phyloP scores from a whole-genome alignment of 1,140 invertebrate genomes.

The Pomacea maculata region DNA sequence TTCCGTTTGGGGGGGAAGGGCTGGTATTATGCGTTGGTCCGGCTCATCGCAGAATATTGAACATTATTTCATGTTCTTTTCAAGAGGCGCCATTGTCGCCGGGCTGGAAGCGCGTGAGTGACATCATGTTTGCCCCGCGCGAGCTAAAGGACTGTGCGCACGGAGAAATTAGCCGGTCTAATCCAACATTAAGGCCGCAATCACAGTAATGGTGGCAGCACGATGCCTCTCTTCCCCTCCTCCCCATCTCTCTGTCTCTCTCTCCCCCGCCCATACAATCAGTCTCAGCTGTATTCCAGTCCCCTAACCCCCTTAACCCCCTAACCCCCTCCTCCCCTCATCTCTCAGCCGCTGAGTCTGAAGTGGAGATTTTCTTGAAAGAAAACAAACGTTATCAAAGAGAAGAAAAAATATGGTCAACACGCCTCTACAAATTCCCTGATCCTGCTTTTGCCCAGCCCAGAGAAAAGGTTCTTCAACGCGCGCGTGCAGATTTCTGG shows the following conservation, averaged over 20 bases:
- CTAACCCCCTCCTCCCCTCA: too few relatives aligned
- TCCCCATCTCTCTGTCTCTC: too few relatives aligned
- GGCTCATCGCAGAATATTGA: constrained; percentile 14
- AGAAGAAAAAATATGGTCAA: constrained; percentile 20
- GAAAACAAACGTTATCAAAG: constrained; percentile 25
- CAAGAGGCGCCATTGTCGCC: constrained; percentile 3
- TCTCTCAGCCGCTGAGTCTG: too few relatives aligned
- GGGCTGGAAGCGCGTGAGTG: constrained; percentile 12
- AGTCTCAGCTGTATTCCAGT: constrained; percentile 14
- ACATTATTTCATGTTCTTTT: constrained; percentile 28
- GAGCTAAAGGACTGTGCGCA: constrained; percentile 7
- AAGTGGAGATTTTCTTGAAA: constrained; percentile 11
- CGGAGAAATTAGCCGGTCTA: constrained; percentile 22
- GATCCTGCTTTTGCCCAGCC: constrained; percentile 8
- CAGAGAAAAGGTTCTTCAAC: neutral
- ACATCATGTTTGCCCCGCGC: constrained; percentile 21
- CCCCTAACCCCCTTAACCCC: too few relatives aligned
- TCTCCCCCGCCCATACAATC: constrained; percentile 13
- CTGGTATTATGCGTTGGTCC: constrained; percentile 5
- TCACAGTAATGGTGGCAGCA: constrained; percentile 21
- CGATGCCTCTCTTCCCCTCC: neutral
- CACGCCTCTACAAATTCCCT: constrained; percentile 17
- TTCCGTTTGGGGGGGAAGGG: neutral
- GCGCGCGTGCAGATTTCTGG: constrained; percentile 8
- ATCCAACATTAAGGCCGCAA: constrained; percentile 24